Evolutionary conservation across 37 sponge, comb jelly and placozoan species (phyloP), one percentile per base, ranked within the genome.

Genomic region (Crambe crambe): DNA sequence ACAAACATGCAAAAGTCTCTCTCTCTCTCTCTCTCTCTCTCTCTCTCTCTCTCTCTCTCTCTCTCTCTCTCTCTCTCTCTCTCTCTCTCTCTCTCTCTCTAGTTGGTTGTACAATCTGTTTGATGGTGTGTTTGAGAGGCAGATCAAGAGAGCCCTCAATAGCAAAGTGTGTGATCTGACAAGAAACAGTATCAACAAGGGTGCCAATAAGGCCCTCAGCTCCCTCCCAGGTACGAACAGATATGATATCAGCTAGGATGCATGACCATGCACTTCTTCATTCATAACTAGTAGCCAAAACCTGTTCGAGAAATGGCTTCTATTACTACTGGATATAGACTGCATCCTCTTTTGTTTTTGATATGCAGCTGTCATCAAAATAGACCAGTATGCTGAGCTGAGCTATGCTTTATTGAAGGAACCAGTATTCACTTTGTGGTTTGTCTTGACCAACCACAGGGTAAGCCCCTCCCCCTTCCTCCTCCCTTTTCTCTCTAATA

Each of bases 21-120:
- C 80, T 79, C 68, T 79, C 73, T 63, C 68, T 79, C 68, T 79
- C 80, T 66, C 80, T 79, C 80, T 63, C 68, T 79, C 68, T 66
- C 68, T 79, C 77, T 76, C 77, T 76, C 77, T 76, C 77, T 76
- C 77, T 76, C 77, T 76, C 77, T 76, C 61, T 68, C 69, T 36
- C 69, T 68, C 69, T 68, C 69, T 68, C 69, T 68, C 69, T 68
- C 69, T 36, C 69, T 68, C 69, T 68, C 39, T 68, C 69, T 68
- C 69, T 68, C 69, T 36, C 69, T 68, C 69, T 68, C 69, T 36
- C 69, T 76, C 77, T 59, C 63, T 76, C 63, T 76, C 63, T 76
- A n/a, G n/a, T n/a, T n/a, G n/a, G n/a, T 56, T 93, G 35, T 93
- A 93, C 77, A 93, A 93, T 60, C 56, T 93, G 54, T 93, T 93